Percentiles rank a stretch among this genome's conserved stretches.
These are phyloP conservation scores for Drepana arcuata DNA, from an alignment of 1,140 invertebrate species.

Conservation along the genomic window DNA sequence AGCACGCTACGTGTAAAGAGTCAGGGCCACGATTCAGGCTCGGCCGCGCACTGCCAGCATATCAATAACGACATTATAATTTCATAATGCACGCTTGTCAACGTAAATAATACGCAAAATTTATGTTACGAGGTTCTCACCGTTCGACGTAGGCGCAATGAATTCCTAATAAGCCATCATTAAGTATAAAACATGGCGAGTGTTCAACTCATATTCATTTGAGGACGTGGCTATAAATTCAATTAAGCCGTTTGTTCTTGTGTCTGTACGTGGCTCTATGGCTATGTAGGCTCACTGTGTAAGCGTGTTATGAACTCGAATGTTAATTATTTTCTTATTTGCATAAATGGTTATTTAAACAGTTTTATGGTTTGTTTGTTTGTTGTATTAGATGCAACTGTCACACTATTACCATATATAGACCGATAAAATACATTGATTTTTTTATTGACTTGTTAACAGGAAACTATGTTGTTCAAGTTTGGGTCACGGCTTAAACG, in stretches of 20 bases:
- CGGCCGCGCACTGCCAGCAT: constrained; percentile 33
- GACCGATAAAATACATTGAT: too few relatives aligned
- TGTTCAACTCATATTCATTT: constrained; percentile 62
- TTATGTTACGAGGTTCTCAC: constrained; percentile 70
- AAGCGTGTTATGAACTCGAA: constrained; percentile 35
- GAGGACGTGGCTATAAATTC: constrained; percentile 64
- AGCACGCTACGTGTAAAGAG: too few relatives aligned
- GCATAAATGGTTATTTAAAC: constrained; percentile 36
- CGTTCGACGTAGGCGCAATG: constrained; percentile 47
- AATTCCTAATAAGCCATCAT: constrained; percentile 57
- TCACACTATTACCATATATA: too few relatives aligned
- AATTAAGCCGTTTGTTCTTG: constrained; percentile 54
- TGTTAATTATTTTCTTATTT: constrained; percentile 29
- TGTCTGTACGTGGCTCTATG: constrained; percentile 21
- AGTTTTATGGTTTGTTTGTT: constrained; percentile 25
- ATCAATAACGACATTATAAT: constrained; percentile 62
- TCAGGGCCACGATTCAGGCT: constrained; percentile 33
- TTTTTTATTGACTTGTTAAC: too few relatives aligned
- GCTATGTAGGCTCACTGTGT: constrained; percentile 16
- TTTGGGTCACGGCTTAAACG: too few relatives aligned
- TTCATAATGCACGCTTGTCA: constrained; percentile 66
- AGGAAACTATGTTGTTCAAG: too few relatives aligned
- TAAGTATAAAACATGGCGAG: constrained; percentile 44
- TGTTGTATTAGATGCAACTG: constrained; percentile 6
- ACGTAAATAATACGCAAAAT: constrained; percentile 71